Conservation (phyloP, 2,888 invertebrate genomes). For the Drosophila ustulata region DNA sequence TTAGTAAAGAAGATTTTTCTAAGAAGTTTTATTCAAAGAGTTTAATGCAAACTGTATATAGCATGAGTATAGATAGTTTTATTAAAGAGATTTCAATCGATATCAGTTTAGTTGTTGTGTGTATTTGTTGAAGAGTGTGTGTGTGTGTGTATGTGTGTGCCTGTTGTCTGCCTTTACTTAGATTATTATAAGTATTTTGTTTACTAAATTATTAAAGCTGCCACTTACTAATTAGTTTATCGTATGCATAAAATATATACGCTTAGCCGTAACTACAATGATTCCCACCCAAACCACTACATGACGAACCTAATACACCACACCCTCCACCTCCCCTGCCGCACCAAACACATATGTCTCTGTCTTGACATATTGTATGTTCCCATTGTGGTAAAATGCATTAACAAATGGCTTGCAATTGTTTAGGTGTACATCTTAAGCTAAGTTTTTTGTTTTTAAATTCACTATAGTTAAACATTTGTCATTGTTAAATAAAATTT, state of each 20-base stretch:
- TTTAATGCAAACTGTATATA: slow-evolving; percentile 1
- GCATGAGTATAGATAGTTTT: slow-evolving; percentile 48
- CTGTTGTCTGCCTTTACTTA: slow-evolving; percentile 57
- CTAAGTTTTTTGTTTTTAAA: slow-evolving; percentile 45
- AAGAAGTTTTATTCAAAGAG: neutral
- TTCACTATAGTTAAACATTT: slow-evolving; percentile 34
- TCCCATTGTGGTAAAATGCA: slow-evolving; percentile 32
- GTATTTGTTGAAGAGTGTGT: slow-evolving; percentile 6
- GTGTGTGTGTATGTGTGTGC: slow-evolving; percentile 20
- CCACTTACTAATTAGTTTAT: slow-evolving; percentile 83
- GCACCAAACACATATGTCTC: neutral
- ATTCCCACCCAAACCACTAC: slow-evolving; percentile 21
- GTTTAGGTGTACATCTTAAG: slow-evolving; percentile 56
- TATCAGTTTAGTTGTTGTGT: slow-evolving; percentile 28
- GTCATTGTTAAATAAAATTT: slow-evolving; percentile 69
- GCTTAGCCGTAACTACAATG: slow-evolving; percentile 32
- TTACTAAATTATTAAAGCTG: slow-evolving; percentile 84
- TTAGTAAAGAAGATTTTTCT: slow-evolving; percentile 2
- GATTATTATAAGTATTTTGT: slow-evolving; percentile 46
- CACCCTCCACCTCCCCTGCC: neutral
- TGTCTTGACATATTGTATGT: neutral
- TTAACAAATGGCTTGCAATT: slow-evolving; percentile 35
- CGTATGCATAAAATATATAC: slow-evolving; percentile 59
- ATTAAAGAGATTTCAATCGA: slow-evolving; percentile 73
- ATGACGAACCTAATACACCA: neutral